Evolutionary conservation across 2,797 vertebrate genomes (phyloP).

Genomic region (Ptychobarbus kaznakovi): DNA sequence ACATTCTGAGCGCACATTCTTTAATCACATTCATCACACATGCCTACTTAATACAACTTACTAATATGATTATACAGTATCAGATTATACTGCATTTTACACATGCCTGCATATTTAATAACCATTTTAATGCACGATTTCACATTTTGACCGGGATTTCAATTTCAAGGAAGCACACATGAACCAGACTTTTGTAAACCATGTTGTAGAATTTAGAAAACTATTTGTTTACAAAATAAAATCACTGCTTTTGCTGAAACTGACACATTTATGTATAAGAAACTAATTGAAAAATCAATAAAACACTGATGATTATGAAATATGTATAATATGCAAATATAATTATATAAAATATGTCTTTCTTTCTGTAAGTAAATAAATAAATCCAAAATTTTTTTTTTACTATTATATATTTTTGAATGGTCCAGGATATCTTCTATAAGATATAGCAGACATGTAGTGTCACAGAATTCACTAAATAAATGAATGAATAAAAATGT

Average conservation of each 20-base stretch:
- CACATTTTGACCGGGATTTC: background rate
- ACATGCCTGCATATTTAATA: background rate
- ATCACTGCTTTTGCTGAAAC: background rate
- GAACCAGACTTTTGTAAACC: background rate
- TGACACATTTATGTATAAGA: background rate
- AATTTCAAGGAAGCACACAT: background rate
- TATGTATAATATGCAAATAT: background rate
- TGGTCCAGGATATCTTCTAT: background rate
- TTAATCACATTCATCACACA: conserved; percentile 2
- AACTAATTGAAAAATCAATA: background rate
- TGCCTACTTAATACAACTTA: background rate
- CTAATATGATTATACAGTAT: background rate
- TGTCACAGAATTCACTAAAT: background rate
- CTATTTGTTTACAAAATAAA: background rate
- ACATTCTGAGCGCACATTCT: background rate
- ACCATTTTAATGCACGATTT: background rate
- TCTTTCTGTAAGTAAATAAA: background rate
- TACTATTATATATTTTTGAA: background rate
- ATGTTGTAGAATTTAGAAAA: background rate
- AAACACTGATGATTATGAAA: background rate
- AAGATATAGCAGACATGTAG: background rate
- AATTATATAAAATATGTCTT: background rate
- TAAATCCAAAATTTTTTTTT: background rate
- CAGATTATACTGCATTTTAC: background rate
- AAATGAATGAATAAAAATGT: background rate